phyloP scores from a whole-genome alignment of 2,888 invertebrate species.

The Nematopogon swammerdamellus region DNA sequence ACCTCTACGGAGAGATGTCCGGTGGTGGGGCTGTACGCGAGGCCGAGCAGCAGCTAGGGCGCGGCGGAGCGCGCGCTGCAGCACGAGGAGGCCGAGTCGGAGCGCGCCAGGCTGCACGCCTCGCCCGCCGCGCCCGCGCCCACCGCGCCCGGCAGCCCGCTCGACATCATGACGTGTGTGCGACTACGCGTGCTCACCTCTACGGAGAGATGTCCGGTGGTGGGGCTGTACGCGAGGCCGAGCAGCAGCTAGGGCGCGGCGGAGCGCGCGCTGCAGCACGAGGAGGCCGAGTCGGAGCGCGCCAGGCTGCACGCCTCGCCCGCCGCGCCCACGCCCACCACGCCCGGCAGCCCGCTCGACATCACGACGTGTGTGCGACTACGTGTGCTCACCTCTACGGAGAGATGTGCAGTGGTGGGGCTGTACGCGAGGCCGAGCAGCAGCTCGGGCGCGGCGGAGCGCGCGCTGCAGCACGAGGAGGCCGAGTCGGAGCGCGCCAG shows the following conservation, averaged over 20 bases:
- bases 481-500: slow-evolving; percentile 90
- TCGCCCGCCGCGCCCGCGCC: slow-evolving; percentile 27
- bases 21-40: slow-evolving; percentile 91
- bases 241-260: slow-evolving; percentile 88
- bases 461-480: slow-evolving; percentile 88
- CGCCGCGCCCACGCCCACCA: slow-evolving; percentile 14
- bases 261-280: slow-evolving; percentile 87
- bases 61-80: slow-evolving; percentile 90
- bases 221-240: slow-evolving; percentile 89
- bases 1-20: slow-evolving; percentile 92
- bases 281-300: slow-evolving; percentile 90
- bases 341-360: too few species aligned
- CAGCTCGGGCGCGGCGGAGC: slow-evolving; percentile 89
- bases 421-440: slow-evolving; percentile 88
- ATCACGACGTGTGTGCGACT: too few species aligned
- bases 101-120: slow-evolving; percentile 75
- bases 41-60: slow-evolving; percentile 83
- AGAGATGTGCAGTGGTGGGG: slow-evolving; percentile 89
- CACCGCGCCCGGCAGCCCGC: too few species aligned
- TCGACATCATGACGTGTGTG: too few species aligned
- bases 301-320: slow-evolving; percentile 69
- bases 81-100: slow-evolving; percentile 92
- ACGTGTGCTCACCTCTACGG: slow-evolving; percentile 89
- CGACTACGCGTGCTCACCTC: too few species aligned
- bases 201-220: slow-evolving; percentile 88